Evolutionary conservation across 2,797 vertebrate species (phyloP).

Genomic region (Siniperca scherzeri): DNA sequence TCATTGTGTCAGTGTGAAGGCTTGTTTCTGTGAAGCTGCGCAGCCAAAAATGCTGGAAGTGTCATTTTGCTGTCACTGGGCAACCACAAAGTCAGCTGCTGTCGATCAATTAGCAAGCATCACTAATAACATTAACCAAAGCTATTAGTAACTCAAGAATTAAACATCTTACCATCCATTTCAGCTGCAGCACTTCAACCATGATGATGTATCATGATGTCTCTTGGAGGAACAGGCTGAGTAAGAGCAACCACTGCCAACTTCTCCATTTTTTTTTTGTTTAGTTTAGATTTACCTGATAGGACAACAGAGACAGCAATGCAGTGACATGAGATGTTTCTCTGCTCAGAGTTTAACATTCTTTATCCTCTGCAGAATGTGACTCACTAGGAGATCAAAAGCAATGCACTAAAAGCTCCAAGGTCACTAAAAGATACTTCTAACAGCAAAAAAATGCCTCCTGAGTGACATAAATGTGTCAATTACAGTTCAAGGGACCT

Average conservation of each 20-base stretch:
- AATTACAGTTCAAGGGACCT: neutral
- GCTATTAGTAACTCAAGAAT: constrained; percentile 14
- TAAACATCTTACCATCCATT: neutral
- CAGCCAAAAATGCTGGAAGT: neutral
- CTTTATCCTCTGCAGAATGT: neutral
- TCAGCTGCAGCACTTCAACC: neutral
- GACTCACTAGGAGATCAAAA: neutral
- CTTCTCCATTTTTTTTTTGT: neutral
- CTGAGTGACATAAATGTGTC: neutral
- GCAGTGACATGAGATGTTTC: neutral
- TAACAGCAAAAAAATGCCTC: neutral
- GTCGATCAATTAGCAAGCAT: constrained; percentile 20
- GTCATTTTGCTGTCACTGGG: constrained; percentile 25
- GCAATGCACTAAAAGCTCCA: neutral
- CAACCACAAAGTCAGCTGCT: constrained; percentile 27
- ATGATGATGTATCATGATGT: neutral
- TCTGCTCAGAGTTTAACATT: neutral
- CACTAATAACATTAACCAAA: constrained; percentile 16
- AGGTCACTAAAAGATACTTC: neutral
- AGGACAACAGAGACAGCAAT: neutral
- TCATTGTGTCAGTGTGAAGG: neutral
- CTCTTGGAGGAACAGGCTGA: neutral
- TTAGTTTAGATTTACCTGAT: neutral
- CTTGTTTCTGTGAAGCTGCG: constrained; percentile 7
- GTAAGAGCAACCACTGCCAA: neutral